Percentiles rank a stretch among this genome's conserved stretches.
Conservation (phyloP, 2,113 vertebrate genomes). For the Syrmaticus mikado region DNA sequence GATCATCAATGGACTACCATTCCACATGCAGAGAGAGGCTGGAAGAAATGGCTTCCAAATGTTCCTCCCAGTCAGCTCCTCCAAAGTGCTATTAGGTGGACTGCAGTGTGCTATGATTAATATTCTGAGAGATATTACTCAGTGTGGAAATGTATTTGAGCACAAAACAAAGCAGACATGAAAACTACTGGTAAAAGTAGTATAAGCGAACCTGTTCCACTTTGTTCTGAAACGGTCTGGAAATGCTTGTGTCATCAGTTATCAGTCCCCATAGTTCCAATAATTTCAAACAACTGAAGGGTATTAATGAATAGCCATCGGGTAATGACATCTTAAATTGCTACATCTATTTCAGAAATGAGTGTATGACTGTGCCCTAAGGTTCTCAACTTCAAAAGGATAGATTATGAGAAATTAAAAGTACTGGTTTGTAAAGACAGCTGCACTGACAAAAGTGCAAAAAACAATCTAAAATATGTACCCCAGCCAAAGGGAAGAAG, state of each 20-base stretch:
- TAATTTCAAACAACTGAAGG: constrained; percentile 25
- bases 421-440: constrained; percentile 27
- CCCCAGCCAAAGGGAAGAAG: background rate
- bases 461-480: constrained; percentile 35
- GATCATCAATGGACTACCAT: rapidly evolving
- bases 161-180: background rate
- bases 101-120: background rate
- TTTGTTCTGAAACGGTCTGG: background rate
- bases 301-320: constrained; percentile 42
- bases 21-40: background rate
- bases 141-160: background rate
- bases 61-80: background rate
- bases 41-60: background rate
- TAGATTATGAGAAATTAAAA: constrained; percentile 62
- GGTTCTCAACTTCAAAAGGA: constrained; percentile 52
- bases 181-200: background rate
- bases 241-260: constrained; percentile 1
- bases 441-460: constrained; percentile 18
- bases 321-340: constrained; percentile 55
- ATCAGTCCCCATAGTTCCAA: background rate
- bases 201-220: background rate
- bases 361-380: constrained; percentile 36
- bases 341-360: constrained; percentile 49
- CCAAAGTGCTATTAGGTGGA: background rate
- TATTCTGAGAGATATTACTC: background rate